Conservation (phyloP, 2,113 vertebrate species). For the Thunnus maccoyii region DNA sequence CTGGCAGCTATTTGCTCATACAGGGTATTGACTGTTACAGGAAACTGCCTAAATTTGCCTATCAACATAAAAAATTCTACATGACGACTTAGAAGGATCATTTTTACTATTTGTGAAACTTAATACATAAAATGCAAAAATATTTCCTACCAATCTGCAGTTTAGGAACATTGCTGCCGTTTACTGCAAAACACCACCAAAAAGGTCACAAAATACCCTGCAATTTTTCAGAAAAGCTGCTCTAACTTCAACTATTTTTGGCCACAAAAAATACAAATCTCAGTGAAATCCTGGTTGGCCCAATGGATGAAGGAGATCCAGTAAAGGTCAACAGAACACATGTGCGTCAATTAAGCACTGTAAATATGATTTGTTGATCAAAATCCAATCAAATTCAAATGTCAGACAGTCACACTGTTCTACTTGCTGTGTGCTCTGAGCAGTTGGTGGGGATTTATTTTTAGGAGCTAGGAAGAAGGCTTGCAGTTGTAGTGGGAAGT, state of each 20-base stretch:
- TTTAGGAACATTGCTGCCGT: too few relatives aligned
- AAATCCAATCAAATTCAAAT: conserved; percentile 35
- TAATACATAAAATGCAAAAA: not conserved
- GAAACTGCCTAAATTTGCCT: too few relatives aligned
- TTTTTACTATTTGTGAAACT: not conserved
- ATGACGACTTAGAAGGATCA: not conserved
- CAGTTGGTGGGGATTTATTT: conserved; percentile 9
- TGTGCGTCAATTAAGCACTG: conserved; percentile 13
- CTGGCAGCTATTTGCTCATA: not conserved
- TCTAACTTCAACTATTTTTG: not conserved
- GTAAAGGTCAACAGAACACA: conserved; percentile 32
- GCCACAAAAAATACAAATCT: conserved; percentile 1
- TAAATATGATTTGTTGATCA: conserved; percentile 28
- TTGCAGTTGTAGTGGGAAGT: not conserved
- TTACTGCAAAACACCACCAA: not conserved
- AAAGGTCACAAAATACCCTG: too few relatives aligned
- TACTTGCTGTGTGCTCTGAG: conserved; percentile 1
- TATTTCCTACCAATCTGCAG: not conserved
- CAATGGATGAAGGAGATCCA: conserved; percentile 19
- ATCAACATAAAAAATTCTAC: too few relatives aligned
- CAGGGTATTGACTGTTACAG: too few relatives aligned
- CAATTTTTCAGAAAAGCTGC: too few relatives aligned
- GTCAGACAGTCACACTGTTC: conserved; percentile 26
- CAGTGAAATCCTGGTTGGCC: not conserved
- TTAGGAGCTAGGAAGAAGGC: not conserved